Base-by-base conservation (phyloP, 2,113 vertebrate species). In the Zosterops pallidus region DNA sequence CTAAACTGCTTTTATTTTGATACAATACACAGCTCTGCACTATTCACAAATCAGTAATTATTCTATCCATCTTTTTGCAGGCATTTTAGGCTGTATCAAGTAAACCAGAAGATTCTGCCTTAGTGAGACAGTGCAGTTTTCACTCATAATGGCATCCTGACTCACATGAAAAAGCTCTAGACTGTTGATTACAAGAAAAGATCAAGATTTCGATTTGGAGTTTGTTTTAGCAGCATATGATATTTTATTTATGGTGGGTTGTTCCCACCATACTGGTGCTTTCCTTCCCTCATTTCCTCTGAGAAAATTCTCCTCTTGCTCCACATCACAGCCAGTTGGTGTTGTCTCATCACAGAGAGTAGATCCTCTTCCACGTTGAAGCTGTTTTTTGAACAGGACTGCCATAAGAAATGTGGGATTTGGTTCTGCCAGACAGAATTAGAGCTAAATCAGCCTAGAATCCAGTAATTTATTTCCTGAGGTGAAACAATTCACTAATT, bases 31-130 rank as follows among this genome's bases (percentile, higher is more conserved):
- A 98, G 98, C 98, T 74, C 97, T 98, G 53, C 98, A 96, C 16
- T 98, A 98, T 74, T 98, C 98, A 19, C 24, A 98, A 15, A 98
- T 98, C 96, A 98, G 98, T 84, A 98, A 84, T 98, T 68, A 26
- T 98, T 56, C 62, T 99, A 71, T 23, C 22, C 23, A 39, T 23
- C 41, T 39, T 99, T 79, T 95, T 99, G 86, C 98, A 98, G 12
- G 85, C 82, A 33, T 99, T 98, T 82, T 46, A 20, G 14, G 23
- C 53, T 2, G 96, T 98, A 92, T 97, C 97, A 17, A 97, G 62
- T 83, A 98, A 99, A 96, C 97, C 83, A 35, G 98, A 99, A 39
- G 97, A 98, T 3, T 97, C 98, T 19, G 86, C 89, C 12, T 95
- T 98, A 12, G 18, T 97, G 3, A 98, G 98, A 56, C 97, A 98